These are phyloP conservation scores for Drosophila algonquin DNA, from an alignment of 2,888 invertebrate species.

Conservation along the genomic window DNA sequence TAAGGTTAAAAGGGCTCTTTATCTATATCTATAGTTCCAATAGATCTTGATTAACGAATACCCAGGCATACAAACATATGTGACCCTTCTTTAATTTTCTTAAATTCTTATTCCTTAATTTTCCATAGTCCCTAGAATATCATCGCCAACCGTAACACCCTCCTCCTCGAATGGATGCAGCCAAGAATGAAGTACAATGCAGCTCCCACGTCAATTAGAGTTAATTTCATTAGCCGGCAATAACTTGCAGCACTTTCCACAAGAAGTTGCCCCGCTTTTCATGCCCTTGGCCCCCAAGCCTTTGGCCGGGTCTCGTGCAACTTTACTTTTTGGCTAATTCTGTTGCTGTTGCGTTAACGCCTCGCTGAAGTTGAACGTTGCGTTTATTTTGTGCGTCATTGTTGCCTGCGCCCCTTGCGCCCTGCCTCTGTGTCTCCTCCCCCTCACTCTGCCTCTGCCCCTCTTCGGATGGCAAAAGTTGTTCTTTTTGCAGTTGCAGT, in stretches of 20 bases:
- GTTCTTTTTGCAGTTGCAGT: slow-evolving; percentile 47
- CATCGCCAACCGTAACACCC: background rate
- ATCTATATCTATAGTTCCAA: no score
- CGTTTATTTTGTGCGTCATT: slow-evolving; percentile 63
- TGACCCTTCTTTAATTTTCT: background rate
- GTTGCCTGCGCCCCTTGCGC: slow-evolving; percentile 28
- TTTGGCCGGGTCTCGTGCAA: slow-evolving; percentile 23
- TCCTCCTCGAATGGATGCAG: background rate
- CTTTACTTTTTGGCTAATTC: slow-evolving; percentile 74
- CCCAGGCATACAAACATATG: no score
- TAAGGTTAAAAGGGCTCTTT: no score
- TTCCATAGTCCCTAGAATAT: background rate
- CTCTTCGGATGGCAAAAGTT: background rate
- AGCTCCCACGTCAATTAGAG: slow-evolving; percentile 73
- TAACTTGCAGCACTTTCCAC: slow-evolving; percentile 71
- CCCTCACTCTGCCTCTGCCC: background rate
- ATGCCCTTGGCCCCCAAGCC: slow-evolving; percentile 7
- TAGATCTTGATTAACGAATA: no score
- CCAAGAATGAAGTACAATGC: slow-evolving; percentile 14
- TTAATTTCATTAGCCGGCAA: slow-evolving; percentile 77
- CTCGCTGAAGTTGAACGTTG: slow-evolving; percentile 66
- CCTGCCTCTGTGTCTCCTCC: slow-evolving; percentile 15
- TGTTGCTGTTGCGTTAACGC: slow-evolving; percentile 72
- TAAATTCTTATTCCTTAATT: slow-evolving; percentile 1
- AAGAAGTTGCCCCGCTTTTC: slow-evolving; percentile 50